Evolutionary conservation across 2,797 vertebrate genomes (phyloP).

Genomic region (Gila robusta): DNA sequence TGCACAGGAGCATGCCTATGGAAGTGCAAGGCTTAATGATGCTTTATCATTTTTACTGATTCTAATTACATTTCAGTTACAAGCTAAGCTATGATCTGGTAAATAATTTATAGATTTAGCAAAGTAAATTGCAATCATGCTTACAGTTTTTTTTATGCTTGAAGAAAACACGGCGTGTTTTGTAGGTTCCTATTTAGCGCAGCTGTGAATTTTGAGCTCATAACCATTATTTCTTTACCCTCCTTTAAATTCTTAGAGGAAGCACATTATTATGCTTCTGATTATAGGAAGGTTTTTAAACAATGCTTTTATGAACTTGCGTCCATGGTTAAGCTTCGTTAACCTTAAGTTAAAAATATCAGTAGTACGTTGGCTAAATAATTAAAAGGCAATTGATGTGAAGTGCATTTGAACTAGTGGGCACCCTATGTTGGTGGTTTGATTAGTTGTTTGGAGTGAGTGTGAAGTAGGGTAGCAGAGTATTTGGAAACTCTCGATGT

Average conservation of each 20-base stretch:
- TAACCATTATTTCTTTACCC: background rate
- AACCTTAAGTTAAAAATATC: conserved; percentile 10
- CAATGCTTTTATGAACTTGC: background rate
- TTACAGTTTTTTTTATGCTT: conserved; percentile 5
- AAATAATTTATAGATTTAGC: conserved; percentile 36
- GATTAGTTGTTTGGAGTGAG: conserved; percentile 24
- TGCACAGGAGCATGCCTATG: conserved; percentile 60
- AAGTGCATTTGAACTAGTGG: conserved; percentile 25
- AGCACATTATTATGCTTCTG: background rate
- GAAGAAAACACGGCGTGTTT: background rate
- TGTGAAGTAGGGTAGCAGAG: background rate
- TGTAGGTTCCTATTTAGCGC: background rate
- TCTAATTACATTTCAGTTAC: conserved; percentile 64
- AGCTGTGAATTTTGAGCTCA: conserved; percentile 10
- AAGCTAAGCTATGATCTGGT: conserved; percentile 15
- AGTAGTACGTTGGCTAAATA: background rate
- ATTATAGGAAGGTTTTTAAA: background rate
- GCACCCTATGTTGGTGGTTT: background rate
- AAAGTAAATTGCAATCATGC: conserved; percentile 22
- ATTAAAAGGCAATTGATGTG: conserved; percentile 28
- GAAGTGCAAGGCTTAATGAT: conserved; percentile 68
- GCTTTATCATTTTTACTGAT: conserved; percentile 78
- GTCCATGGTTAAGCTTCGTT: background rate
- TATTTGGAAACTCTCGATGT: background rate
- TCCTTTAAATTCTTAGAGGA: conserved; percentile 10